phyloP scores from a whole-genome alignment of 2,888 invertebrate species.

The Pristionchus maxplancki region DNA sequence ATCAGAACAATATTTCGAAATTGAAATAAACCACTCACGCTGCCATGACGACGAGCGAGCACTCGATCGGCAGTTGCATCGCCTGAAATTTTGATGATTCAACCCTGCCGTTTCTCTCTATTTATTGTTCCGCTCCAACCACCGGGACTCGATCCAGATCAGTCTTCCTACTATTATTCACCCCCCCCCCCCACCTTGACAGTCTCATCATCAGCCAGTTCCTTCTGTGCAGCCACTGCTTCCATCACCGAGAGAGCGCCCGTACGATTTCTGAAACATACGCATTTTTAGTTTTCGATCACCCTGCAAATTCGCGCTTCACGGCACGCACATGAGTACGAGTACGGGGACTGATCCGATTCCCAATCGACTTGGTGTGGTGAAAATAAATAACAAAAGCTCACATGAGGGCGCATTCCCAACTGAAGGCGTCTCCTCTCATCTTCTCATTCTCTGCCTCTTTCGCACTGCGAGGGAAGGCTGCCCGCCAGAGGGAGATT shows the following conservation, averaged over 20 bases:
- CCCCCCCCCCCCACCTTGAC: too few species aligned
- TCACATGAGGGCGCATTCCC: conserved; percentile 90
- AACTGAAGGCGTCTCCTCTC: conserved; percentile 95
- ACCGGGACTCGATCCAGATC: too few species aligned
- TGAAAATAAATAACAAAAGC: neutral
- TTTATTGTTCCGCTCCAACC: too few species aligned
- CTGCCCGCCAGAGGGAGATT: conserved; percentile 95
- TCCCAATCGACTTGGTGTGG: neutral
- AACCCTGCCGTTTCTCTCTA: neutral
- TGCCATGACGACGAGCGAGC: conserved; percentile 63
- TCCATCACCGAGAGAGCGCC: conserved; percentile 88
- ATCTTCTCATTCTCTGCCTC: conserved; percentile 95
- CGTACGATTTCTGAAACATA: conserved; percentile 85
- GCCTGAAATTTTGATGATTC: conserved; percentile 23
- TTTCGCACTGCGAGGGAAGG: conserved; percentile 95
- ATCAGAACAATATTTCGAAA: neutral
- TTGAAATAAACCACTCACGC: conserved; percentile 44
- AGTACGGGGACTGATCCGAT: neutral
- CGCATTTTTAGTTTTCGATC: neutral
- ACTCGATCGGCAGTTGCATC: conserved; percentile 64
- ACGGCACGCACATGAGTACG: neutral
- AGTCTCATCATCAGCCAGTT: conserved; percentile 56
- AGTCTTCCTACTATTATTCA: too few species aligned
- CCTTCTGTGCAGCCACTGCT: conserved; percentile 60
- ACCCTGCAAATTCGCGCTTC: neutral